Evolutionary conservation across 2,113 vertebrate genomes (phyloP).

Genomic region (Pachyramphus minor): DNA sequence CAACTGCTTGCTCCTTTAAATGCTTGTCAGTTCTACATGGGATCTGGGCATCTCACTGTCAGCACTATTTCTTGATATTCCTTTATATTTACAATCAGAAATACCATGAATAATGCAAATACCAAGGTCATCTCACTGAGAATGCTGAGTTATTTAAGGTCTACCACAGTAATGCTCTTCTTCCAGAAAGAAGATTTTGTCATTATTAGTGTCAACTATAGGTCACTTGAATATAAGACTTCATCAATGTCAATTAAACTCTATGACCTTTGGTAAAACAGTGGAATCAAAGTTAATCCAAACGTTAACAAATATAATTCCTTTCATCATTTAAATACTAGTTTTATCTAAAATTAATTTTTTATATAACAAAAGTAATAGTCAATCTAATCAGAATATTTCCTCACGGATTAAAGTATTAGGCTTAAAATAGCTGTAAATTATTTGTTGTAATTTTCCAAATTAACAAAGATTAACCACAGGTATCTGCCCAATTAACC

Average conservation of each 20-base stretch:
- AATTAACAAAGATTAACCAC: conserved; percentile 1
- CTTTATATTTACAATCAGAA: conserved; percentile 1
- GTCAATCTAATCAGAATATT: not conserved
- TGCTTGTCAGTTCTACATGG: not conserved
- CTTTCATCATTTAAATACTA: conserved; percentile 21
- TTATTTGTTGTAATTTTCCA: not conserved
- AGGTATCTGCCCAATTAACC: not conserved
- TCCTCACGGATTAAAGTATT: not conserved
- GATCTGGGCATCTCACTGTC: not conserved
- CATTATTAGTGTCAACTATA: conserved; percentile 37
- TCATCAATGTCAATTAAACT: conserved; percentile 63
- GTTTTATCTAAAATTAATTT: not conserved
- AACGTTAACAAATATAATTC: conserved; percentile 12
- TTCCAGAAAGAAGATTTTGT: conserved; percentile 28
- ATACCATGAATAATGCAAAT: conserved; percentile 44
- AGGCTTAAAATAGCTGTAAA: not conserved
- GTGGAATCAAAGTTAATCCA: conserved; percentile 33
- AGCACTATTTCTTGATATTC: not conserved
- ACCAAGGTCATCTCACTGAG: conserved; percentile 22
- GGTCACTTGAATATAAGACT: conserved; percentile 35
- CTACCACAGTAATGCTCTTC: not conserved
- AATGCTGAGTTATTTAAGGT: conserved; percentile 26
- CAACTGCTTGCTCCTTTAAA: not conserved
- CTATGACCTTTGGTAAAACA: conserved; percentile 34
- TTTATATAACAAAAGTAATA: not conserved